Percentiles rank a stretch among this genome's conserved stretches.
Evolutionary conservation across 2,113 vertebrate species (phyloP).

Genomic region (Cyprinodon brontotheroides): DNA sequence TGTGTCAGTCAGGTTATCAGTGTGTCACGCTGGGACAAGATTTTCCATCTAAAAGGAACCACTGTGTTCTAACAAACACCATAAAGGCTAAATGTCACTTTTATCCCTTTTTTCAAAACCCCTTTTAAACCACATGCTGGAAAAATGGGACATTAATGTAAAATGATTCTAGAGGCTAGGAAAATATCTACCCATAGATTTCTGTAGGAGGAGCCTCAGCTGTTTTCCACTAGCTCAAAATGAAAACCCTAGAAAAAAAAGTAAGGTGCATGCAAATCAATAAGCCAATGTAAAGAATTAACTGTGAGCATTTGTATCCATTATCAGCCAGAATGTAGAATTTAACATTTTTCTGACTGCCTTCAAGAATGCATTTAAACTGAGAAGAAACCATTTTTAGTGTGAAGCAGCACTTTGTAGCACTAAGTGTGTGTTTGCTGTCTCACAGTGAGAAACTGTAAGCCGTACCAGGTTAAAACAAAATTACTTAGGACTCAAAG

Average conservation of each 20-base stretch:
- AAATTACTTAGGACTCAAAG: slow-evolving; percentile 17
- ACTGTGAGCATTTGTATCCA: slow-evolving; percentile 40
- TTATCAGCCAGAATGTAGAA: slow-evolving; percentile 40
- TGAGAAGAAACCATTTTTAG: slow-evolving; percentile 37
- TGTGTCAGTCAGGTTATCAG: slow-evolving; percentile 46
- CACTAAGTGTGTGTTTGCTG: slow-evolving; percentile 28
- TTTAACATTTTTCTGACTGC: slow-evolving; percentile 35
- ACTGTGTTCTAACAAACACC: slow-evolving; percentile 10
- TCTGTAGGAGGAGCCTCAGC: slow-evolving; percentile 17
- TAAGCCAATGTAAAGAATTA: slow-evolving; percentile 42
- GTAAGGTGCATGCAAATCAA: slow-evolving; percentile 57
- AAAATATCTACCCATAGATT: slow-evolving; percentile 7
- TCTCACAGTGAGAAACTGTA: background rate
- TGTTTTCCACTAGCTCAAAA: slow-evolving; percentile 25
- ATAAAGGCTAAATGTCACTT: slow-evolving; percentile 5
- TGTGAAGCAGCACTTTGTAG: background rate
- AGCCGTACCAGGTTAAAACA: slow-evolving; percentile 32
- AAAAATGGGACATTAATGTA: slow-evolving; percentile 2
- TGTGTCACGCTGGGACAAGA: slow-evolving; percentile 26
- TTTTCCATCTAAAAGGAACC: slow-evolving; percentile 35
- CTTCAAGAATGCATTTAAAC: slow-evolving; percentile 34
- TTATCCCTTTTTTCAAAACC: background rate
- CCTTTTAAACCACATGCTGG: slow-evolving; percentile 19
- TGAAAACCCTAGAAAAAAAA: slow-evolving; percentile 48
- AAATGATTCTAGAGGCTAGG: slow-evolving; percentile 17